Conservation (phyloP, 1,140 invertebrate genomes). For the Dreissena rostriformis region DNA sequence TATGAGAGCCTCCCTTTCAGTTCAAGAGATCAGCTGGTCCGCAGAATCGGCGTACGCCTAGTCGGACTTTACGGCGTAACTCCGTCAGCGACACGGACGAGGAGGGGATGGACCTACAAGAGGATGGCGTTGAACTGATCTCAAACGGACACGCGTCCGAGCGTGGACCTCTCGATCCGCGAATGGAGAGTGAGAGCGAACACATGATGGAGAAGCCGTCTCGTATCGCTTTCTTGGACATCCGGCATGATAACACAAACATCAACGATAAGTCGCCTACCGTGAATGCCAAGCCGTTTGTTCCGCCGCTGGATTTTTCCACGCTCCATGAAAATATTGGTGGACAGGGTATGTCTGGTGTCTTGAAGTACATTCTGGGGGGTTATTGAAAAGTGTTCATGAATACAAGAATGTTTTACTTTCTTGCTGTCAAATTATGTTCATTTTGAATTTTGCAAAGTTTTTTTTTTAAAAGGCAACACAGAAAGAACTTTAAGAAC, state of each 20-base stretch:
- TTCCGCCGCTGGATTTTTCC: conserved; percentile 83
- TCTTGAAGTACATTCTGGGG: not conserved
- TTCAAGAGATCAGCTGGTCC: conserved; percentile 76
- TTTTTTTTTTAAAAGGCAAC: no score
- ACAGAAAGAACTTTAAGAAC: no score
- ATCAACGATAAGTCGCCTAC: conserved; percentile 69
- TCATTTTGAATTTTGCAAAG: no score
- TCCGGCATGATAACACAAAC: conserved; percentile 57
- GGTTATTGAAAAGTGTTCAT: no score
- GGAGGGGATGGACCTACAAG: conserved; percentile 51
- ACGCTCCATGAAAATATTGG: conserved; percentile 84
- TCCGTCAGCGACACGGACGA: conserved; percentile 55
- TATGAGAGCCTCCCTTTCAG: conserved; percentile 56
- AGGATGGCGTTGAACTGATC: conserved; percentile 42
- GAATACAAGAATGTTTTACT: no score
- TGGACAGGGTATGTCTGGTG: conserved; percentile 77
- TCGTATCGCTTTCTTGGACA: conserved; percentile 70
- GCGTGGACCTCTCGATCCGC: conserved; percentile 14
- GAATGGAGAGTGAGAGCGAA: conserved; percentile 4
- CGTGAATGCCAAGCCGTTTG: conserved; percentile 72
- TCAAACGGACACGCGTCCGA: conserved; percentile 28
- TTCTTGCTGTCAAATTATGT: no score
- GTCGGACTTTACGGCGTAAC: conserved; percentile 63
- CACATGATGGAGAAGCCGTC: conserved; percentile 55
- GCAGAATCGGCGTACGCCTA: conserved; percentile 71